phyloP scores from a whole-genome alignment of 2,113 vertebrate species.

The Amia ocellicauda region DNA sequence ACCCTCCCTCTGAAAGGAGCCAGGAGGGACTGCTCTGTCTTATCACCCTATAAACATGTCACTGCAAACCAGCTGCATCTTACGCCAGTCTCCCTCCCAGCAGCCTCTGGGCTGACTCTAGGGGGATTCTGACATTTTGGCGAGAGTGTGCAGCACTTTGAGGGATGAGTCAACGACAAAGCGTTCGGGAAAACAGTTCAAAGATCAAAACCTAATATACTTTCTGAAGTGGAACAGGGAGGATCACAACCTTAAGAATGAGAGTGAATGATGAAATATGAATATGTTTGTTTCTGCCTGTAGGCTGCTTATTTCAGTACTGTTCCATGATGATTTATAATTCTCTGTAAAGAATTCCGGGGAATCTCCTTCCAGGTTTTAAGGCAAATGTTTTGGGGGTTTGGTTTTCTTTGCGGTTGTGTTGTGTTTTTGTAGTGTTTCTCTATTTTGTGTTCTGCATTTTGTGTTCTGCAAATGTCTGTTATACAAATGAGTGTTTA shows the following conservation, averaged over 20 bases:
- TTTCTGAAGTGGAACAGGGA: not conserved
- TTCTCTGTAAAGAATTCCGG: too few relatives aligned
- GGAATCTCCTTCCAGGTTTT: too few relatives aligned
- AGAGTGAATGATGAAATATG: too few relatives aligned
- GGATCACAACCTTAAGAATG: not conserved
- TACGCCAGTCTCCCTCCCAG: not conserved
- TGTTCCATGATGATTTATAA: not conserved
- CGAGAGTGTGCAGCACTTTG: not conserved
- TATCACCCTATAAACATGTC: constrained; percentile 14
- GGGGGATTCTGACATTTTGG: not conserved
- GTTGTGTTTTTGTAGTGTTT: too few relatives aligned
- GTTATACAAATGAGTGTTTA: too few relatives aligned
- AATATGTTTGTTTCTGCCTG: not conserved
- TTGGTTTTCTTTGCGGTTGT: too few relatives aligned
- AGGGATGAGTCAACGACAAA: not conserved
- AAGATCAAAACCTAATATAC: not conserved
- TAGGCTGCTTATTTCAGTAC: not conserved
- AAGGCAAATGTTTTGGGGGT: too few relatives aligned
- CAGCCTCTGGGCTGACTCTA: not conserved
- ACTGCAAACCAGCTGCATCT: constrained; percentile 1
- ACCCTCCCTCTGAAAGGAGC: not conserved
- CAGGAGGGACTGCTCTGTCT: not conserved
- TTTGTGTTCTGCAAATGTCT: too few relatives aligned
- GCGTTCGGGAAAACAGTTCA: not conserved
- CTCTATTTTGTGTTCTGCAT: too few relatives aligned